Conservation (phyloP, 2,113 vertebrate genomes). For the Mesocricetus auratus region DNA sequence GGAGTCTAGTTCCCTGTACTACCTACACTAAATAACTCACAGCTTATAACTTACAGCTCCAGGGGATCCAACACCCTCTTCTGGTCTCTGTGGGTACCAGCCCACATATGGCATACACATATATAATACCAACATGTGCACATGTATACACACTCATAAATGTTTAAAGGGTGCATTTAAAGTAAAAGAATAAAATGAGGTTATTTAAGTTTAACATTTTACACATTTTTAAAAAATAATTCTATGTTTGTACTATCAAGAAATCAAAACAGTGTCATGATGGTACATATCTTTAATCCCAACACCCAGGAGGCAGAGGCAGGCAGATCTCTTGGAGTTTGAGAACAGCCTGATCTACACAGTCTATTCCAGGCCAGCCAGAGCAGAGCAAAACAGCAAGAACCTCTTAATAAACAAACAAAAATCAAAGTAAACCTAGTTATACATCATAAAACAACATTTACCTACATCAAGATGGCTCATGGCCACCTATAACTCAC, state of each 20-base stretch:
- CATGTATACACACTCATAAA: not conserved
- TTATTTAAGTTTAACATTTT: constrained; percentile 49
- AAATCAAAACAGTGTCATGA: constrained; percentile 21
- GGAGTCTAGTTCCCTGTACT: not conserved
- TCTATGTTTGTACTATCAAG: constrained; percentile 39
- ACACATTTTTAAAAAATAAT: constrained; percentile 19
- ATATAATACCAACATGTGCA: not conserved
- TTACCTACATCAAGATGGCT: not conserved
- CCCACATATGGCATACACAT: not conserved
- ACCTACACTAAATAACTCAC: not conserved
- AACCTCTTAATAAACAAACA: not conserved
- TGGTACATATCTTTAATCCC: not conserved
- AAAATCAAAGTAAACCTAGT: not conserved
- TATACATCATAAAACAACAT: not conserved
- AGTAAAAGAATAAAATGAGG: constrained; percentile 36
- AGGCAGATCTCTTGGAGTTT: not conserved
- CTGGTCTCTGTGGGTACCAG: not conserved
- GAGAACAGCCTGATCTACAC: not conserved
- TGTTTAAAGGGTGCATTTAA: not conserved
- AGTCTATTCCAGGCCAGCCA: not conserved
- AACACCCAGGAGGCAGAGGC: not conserved
- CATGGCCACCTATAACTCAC: no score
- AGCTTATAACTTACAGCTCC: not conserved
- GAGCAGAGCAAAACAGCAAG: not conserved
- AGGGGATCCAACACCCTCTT: not conserved